Evolutionary conservation across 2,888 invertebrate species (phyloP).

Genomic region (Piscicola geometra): DNA sequence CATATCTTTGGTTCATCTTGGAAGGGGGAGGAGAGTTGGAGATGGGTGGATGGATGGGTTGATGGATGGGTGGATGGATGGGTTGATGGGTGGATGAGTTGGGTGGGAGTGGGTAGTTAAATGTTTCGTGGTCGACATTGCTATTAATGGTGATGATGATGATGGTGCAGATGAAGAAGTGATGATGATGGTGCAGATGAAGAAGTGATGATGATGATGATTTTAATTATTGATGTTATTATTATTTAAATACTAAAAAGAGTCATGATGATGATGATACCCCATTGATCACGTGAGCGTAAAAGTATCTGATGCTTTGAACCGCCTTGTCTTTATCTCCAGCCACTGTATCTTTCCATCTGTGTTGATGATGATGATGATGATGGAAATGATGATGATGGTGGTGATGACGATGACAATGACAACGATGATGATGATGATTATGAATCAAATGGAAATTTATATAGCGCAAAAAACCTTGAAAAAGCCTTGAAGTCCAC

Average conservation of each 20-base stretch:
- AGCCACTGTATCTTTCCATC: not conserved
- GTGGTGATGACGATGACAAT: constrained; percentile 31
- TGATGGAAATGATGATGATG: constrained; percentile 33
- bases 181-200: no score
- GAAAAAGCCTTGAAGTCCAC: not conserved
- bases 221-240: no score
- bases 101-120: no score
- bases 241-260: no score
- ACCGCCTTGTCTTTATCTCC: not conserved
- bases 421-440: constrained; percentile 32
- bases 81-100: no score
- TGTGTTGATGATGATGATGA: constrained; percentile 32
- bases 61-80: no score
- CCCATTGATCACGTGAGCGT: constrained; percentile 1
- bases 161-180: no score
- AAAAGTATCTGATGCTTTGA: not conserved
- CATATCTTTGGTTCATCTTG: not conserved
- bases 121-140: no score
- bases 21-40: no score
- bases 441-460: not conserved
- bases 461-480: not conserved
- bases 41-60: no score
- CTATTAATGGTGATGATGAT: no score
- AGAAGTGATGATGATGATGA: not conserved
- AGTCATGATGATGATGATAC: not conserved